These are phyloP conservation scores for Helicoverpa zea DNA, from an alignment of 1,140 invertebrate species.

Conservation along the genomic window DNA sequence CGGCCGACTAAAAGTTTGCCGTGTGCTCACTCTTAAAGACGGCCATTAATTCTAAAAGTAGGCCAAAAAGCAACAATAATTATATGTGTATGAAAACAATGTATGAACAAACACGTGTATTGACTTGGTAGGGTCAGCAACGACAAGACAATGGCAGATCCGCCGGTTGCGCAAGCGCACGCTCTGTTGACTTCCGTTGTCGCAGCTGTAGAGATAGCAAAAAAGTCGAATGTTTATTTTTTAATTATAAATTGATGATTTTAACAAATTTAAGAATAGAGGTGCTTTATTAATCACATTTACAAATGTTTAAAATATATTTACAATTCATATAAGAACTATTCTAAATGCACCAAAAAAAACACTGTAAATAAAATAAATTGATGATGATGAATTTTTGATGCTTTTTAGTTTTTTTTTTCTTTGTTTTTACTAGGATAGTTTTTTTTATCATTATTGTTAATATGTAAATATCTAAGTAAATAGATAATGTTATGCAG, in stretches of 20 bases:
- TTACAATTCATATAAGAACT: too few species aligned
- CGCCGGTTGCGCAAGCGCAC: constrained; percentile 69
- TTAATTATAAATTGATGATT: too few species aligned
- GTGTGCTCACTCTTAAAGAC: neutral
- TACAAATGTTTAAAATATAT: too few species aligned
- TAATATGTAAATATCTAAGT: neutral
- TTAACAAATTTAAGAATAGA: too few species aligned
- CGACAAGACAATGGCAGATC: constrained; percentile 68
- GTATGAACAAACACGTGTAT: neutral
- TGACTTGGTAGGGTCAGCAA: constrained; percentile 60
- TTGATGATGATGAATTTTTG: too few species aligned
- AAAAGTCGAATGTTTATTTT: constrained; percentile 29
- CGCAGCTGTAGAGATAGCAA: constrained; percentile 61
- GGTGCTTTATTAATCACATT: too few species aligned
- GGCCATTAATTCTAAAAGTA: constrained; percentile 4
- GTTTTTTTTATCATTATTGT: neutral
- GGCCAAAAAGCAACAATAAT: constrained; percentile 5
- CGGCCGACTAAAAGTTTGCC: too few species aligned
- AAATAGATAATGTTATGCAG: too few species aligned
- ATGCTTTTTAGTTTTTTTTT: too few species aligned
- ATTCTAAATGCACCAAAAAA: too few species aligned
- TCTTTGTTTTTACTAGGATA: neutral
- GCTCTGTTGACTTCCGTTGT: constrained; percentile 76
- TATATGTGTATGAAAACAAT: constrained; percentile 17
- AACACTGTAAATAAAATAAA: too few species aligned